Base-by-base conservation (phyloP, 2,888 invertebrate species). In the Auanema sp. region DNA sequence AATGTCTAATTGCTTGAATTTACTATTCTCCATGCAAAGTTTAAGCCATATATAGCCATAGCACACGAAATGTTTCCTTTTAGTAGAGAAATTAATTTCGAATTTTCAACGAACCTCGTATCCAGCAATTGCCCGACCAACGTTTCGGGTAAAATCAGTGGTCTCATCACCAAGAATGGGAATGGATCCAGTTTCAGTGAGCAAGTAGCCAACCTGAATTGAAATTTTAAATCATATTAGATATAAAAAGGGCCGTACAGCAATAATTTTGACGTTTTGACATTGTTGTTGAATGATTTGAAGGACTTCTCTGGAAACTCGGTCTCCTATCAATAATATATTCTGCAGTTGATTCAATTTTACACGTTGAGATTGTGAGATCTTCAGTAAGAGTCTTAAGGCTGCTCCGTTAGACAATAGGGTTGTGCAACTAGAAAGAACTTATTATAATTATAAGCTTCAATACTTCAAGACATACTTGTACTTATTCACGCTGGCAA, bases 341-440 rank as follows among this genome's bases (percentile, higher is more conserved):
- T 79, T 79, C 47, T 77, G 68, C 10, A 80, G 66, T 33, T 77
- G 71, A 6, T 75, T 69, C n/a, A 80, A 55, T 43, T 72, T 69
- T 14, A 76, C 71, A 44, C 77, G 63, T 53, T 77, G 76, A 11
- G 69, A 67, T 53, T 70, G 72, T 43, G 75, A 72, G 55, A 75
- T 73, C 55, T 78, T 78, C 33, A 80, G 63, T 11, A 80, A 62
- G 24, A 81, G 74, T 2, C 81, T 71, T 14, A 81, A 66, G 4
- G 81, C 81, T 12, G 76, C 78, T 3, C 80, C 79, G 58, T 80
- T 80, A 21, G 80, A 76, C 1, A 81, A 54, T 23, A 81, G 63
- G 8, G 71, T 75, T 12, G 75, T 69, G 41, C 75, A 75, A 49
- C 61, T 67, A n/a, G 33, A 33, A 33, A 33, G 8, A 18, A 49